Percentiles rank a stretch among this genome's conserved stretches.
Evolutionary conservation across 2,888 invertebrate species (phyloP).

Genomic region (Caenorhabditis sp.): DNA sequence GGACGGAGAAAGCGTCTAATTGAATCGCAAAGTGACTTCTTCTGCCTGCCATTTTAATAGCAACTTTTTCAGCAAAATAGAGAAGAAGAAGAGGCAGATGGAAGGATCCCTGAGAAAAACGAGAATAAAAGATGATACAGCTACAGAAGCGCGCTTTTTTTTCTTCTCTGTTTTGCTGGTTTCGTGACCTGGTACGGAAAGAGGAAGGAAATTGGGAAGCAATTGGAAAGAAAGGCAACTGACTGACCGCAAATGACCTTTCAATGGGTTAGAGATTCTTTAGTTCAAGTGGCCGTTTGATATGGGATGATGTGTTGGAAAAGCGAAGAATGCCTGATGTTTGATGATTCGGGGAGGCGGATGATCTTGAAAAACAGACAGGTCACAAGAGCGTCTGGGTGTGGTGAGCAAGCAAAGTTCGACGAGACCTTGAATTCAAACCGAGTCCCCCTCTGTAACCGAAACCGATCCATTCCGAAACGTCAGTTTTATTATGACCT

Average conservation of each 20-base stretch:
- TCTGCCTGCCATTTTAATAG: no score
- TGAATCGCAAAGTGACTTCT: no score
- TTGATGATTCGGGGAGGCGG: background rate
- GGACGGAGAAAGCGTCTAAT: background rate
- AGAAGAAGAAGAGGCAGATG: background rate
- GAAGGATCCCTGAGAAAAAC: background rate
- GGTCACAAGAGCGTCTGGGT: no score
- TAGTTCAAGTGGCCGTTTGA: constrained; percentile 9
- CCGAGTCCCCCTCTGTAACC: no score
- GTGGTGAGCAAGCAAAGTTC: no score
- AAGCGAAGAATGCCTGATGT: background rate
- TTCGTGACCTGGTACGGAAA: background rate
- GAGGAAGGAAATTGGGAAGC: no score
- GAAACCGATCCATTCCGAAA: no score
- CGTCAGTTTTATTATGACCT: no score
- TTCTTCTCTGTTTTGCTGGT: background rate
- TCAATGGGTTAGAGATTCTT: background rate
- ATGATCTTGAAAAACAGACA: background rate
- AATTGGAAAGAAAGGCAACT: no score
- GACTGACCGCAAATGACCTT: constrained; percentile 3
- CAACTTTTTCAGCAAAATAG: background rate
- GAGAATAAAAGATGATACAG: no score
- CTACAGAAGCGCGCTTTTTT: background rate
- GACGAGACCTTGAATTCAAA: no score
- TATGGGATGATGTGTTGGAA: no score